Evolutionary conservation across 2,888 invertebrate species (phyloP).

Genomic region (Apotomis capreana): DNA sequence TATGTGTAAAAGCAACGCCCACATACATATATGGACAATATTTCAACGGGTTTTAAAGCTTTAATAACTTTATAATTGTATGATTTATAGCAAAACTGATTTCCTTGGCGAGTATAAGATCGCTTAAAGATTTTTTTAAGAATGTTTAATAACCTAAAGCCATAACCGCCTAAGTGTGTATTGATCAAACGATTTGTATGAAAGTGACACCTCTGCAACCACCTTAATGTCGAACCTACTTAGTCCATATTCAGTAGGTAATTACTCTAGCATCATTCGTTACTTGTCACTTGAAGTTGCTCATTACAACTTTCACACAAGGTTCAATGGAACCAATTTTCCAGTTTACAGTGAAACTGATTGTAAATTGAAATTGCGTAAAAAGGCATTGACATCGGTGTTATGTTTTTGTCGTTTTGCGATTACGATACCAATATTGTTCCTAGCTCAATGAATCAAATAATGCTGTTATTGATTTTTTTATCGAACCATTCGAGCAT

Average conservation of each 20-base stretch:
- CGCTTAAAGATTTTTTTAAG: no score
- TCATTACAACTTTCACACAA: constrained; percentile 54
- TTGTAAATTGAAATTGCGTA: constrained; percentile 48
- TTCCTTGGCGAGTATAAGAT: no score
- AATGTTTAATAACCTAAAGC: no score
- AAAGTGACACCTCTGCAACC: no score
- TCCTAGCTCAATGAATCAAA: constrained; percentile 7
- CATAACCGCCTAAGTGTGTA: no score
- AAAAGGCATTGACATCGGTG: constrained; percentile 42
- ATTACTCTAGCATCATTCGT: constrained; percentile 20
- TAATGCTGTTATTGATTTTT: neutral
- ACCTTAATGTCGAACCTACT: neutral
- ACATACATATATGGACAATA: no score
- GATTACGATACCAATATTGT: constrained; percentile 25
- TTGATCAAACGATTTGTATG: no score
- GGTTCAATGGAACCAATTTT: constrained; percentile 69
- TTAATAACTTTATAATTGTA: no score
- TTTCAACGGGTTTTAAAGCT: no score
- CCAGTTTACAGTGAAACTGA: constrained; percentile 61
- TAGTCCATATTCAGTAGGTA: neutral
- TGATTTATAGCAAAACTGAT: no score
- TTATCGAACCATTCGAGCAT: neutral
- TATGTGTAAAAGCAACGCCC: no score
- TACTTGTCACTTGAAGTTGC: constrained; percentile 15
- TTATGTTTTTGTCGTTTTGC: constrained; percentile 32